These are phyloP conservation scores for Pseudolycoriella hygida DNA, from an alignment of 2,888 invertebrate species.

Conservation along the genomic window DNA sequence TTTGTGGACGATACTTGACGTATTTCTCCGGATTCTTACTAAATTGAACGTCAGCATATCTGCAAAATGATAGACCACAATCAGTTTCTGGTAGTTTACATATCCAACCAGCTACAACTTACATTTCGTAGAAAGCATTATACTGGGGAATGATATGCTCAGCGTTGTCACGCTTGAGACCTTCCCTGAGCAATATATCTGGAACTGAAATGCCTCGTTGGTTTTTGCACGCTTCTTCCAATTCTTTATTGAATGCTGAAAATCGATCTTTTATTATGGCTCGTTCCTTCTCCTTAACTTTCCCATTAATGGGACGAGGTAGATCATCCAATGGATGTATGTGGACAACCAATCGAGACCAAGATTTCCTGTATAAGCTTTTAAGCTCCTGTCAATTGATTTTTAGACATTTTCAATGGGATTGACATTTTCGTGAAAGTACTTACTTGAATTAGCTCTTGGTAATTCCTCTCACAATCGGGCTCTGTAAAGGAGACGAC, in stretches of 20 bases:
- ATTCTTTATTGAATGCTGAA: constrained; percentile 87
- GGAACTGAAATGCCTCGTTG: constrained; percentile 89
- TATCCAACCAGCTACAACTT: too few relatives aligned
- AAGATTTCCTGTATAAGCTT: constrained; percentile 39
- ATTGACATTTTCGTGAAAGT: not conserved
- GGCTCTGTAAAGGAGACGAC: constrained; percentile 67
- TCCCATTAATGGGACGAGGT: constrained; percentile 43
- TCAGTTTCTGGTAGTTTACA: not conserved
- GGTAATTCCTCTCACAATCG: constrained; percentile 70
- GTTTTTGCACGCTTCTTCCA: constrained; percentile 70
- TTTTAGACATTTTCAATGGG: not conserved
- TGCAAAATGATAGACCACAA: constrained; percentile 21
- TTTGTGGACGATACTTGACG: constrained; percentile 72
- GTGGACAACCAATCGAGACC: constrained; percentile 65
- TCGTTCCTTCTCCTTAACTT: constrained; percentile 71
- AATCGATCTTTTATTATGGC: constrained; percentile 78
- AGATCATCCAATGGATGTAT: constrained; percentile 53
- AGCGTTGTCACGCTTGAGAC: constrained; percentile 77
- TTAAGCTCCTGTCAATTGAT: constrained; percentile 43
- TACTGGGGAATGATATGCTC: constrained; percentile 77
- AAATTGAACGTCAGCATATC: constrained; percentile 58
- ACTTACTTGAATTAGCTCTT: constrained; percentile 52
- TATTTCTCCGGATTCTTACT: constrained; percentile 90
- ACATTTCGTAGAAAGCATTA: constrained; percentile 57
- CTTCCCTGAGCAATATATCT: constrained; percentile 74